Conservation (phyloP, 2,888 invertebrate species). For the Tethea ocularis region DNA sequence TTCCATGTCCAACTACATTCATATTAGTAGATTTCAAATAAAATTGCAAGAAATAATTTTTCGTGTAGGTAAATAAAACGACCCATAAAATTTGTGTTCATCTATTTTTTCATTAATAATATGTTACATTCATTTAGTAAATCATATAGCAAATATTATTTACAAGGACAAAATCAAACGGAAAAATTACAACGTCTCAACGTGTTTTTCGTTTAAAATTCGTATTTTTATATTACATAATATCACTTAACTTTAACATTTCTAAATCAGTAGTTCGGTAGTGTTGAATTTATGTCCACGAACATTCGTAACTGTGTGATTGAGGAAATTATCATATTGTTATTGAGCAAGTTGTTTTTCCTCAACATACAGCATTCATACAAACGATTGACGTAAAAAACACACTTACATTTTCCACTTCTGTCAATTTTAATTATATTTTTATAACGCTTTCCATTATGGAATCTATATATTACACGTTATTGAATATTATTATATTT, state of each 20-base stretch:
- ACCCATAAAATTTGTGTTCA: slow-evolving; percentile 75
- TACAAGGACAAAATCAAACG: slow-evolving; percentile 81
- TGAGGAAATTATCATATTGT: slow-evolving; percentile 14
- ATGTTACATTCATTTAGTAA: slow-evolving; percentile 83
- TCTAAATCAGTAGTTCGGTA: slow-evolving; percentile 73
- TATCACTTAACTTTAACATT: slow-evolving; percentile 78
- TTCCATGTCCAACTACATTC: too few species aligned
- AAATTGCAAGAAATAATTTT: slow-evolving; percentile 12
- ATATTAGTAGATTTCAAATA: too few species aligned
- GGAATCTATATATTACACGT: slow-evolving; percentile 5
- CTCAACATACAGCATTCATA: slow-evolving; percentile 26
- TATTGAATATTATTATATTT: neutral
- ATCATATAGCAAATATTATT: slow-evolving; percentile 83
- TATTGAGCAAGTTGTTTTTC: slow-evolving; percentile 26
- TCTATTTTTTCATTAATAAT: slow-evolving; percentile 83
- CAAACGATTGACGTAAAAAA: slow-evolving; percentile 5
- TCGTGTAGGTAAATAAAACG: slow-evolving; percentile 64
- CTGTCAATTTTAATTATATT: slow-evolving; percentile 3
- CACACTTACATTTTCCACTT: slow-evolving; percentile 1
- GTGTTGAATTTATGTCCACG: slow-evolving; percentile 56
- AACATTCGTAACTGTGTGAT: slow-evolving; percentile 56
- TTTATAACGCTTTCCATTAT: neutral
- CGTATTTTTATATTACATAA: slow-evolving; percentile 82
- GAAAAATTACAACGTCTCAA: slow-evolving; percentile 76
- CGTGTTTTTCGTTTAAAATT: slow-evolving; percentile 81